Percentiles rank a stretch among this genome's conserved stretches.
Evolutionary conservation across 2,888 invertebrate genomes (phyloP).

Genomic region (Cephus nigrinus): DNA sequence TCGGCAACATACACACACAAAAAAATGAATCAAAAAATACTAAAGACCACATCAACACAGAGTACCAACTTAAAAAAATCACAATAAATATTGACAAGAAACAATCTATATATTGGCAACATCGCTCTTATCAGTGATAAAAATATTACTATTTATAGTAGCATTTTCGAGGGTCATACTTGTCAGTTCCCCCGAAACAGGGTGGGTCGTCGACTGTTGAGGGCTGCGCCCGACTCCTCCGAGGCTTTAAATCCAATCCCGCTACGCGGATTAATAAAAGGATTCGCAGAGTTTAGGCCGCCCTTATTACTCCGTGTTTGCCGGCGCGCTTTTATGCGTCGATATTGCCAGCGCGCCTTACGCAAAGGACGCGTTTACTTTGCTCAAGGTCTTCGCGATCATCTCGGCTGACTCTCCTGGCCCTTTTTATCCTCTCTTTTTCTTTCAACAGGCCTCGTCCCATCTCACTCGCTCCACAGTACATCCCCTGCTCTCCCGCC

Average conservation of each 20-base stretch:
- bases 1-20: background rate
- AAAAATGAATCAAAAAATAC: background rate
- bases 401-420: background rate
- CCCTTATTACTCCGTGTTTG: slow-evolving; percentile 56
- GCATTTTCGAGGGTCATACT: background rate
- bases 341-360: slow-evolving; percentile 43
- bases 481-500: background rate
- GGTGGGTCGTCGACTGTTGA: background rate
- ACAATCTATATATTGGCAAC: no score
- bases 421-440: background rate
- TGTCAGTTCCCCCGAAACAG: background rate
- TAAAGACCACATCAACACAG: no score
- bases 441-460: background rate
- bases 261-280: slow-evolving; percentile 63
- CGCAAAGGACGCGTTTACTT: slow-evolving; percentile 29
- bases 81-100: no score
- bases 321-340: slow-evolving; percentile 46
- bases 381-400: background rate
- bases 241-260: slow-evolving; percentile 61
- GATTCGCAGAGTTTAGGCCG: slow-evolving; percentile 62
- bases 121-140: background rate
- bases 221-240: slow-evolving; percentile 1
- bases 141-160: background rate
- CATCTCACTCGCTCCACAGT: background rate
- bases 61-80: no score